A percentile compares a stretch with the other conserved stretches of the same genome.
These are phyloP conservation scores for Melanogrammus aeglefinus DNA, from an alignment of 2,797 vertebrate species.

Conservation along the genomic window DNA sequence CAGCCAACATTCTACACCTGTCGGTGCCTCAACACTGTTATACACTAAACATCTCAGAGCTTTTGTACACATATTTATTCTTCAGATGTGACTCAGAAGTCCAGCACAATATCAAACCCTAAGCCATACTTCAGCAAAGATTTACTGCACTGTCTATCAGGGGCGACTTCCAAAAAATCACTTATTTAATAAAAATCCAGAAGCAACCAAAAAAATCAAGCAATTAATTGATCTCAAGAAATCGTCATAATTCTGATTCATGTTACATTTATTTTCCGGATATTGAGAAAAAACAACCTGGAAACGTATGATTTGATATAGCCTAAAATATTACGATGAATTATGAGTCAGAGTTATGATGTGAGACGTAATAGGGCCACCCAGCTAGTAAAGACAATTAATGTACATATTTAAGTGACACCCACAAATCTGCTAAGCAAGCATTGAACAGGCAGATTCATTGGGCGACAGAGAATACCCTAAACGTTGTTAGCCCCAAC, in stretches of 20 bases:
- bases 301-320: constrained; percentile 53
- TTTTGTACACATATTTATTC: not conserved
- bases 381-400: constrained; percentile 71
- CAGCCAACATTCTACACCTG: not conserved
- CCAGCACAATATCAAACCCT: too few relatives aligned
- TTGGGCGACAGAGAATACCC: constrained; percentile 40
- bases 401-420: constrained; percentile 68
- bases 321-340: constrained; percentile 68
- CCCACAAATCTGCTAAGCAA: constrained; percentile 65
- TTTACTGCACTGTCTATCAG: too few relatives aligned
- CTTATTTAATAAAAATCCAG: too few relatives aligned
- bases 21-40: not conserved
- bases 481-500: not conserved
- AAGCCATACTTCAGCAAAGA: too few relatives aligned
- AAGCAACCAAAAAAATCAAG: too few relatives aligned
- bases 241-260: not conserved
- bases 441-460: constrained; percentile 45
- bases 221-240: too few relatives aligned
- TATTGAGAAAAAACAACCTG: not conserved
- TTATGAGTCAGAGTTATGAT: constrained; percentile 73
- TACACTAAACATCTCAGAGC: not conserved
- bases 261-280: not conserved
- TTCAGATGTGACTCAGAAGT: too few relatives aligned
- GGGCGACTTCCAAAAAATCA: too few relatives aligned
- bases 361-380: constrained; percentile 71